phyloP scores from a whole-genome alignment of 2,888 invertebrate genomes.

The Perdita meconis region DNA sequence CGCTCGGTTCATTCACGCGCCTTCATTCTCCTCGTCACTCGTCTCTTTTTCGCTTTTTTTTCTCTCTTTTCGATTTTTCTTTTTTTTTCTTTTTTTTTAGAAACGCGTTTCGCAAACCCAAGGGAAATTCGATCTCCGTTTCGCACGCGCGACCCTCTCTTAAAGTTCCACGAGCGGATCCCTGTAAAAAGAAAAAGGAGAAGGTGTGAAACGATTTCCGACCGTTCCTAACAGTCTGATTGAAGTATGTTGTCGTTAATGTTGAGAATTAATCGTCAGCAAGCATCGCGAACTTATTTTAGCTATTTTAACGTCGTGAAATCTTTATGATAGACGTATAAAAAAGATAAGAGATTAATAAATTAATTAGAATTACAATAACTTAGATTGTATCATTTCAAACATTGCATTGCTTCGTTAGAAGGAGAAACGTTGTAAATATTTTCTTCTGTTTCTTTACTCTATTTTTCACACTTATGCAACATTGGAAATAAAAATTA shows the following conservation, averaged over 20 bases:
- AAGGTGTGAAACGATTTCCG: conserved; percentile 29
- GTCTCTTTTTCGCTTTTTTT: not conserved
- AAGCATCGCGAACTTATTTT: not conserved
- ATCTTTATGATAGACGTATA: not conserved
- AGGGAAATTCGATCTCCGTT: conserved; percentile 31
- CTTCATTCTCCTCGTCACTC: not conserved
- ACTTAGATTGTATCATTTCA: too few species aligned
- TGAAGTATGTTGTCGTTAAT: not conserved
- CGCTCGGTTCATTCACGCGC: conserved; percentile 27
- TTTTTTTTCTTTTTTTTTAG: not conserved
- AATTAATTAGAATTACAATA: too few species aligned
- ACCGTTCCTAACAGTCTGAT: conserved; percentile 33
- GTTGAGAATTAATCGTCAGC: not conserved
- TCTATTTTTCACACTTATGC: too few species aligned
- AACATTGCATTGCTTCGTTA: too few species aligned
- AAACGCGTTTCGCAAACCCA: conserved; percentile 31
- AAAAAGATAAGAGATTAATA: not conserved
- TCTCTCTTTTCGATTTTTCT: conserved; percentile 7
- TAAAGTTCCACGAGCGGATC: conserved; percentile 53
- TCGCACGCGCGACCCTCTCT: conserved; percentile 39
- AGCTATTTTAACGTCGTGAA: not conserved
- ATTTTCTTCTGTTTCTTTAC: too few species aligned
- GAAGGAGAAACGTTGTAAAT: too few species aligned
- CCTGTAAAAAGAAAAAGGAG: conserved; percentile 54
- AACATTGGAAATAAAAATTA: too few species aligned